A percentile compares a stretch with the other conserved stretches of the same genome.
These are phyloP conservation scores for Suncus etruscus DNA, from an alignment of 2,113 vertebrate species.

Conservation along the genomic window DNA sequence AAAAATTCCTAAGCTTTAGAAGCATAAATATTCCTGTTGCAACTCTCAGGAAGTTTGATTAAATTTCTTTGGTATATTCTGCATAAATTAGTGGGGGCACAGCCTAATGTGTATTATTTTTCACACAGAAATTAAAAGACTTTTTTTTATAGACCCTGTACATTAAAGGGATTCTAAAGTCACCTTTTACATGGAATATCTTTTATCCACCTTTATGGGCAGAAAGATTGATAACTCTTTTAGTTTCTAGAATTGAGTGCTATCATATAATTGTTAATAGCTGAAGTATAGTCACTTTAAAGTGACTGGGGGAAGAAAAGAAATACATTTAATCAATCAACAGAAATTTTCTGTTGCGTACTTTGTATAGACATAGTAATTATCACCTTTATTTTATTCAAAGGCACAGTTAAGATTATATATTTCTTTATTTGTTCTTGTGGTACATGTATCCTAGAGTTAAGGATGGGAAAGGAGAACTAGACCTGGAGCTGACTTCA, in stretches of 20 bases:
- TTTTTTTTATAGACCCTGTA: neutral
- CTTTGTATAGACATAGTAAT: too few relatives aligned
- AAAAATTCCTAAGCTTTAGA: neutral
- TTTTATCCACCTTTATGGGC: neutral
- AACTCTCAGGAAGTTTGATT: neutral
- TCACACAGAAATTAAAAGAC: neutral
- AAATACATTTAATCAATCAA: neutral
- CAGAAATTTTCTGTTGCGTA: too few relatives aligned
- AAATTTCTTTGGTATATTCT: neutral
- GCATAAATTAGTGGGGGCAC: neutral
- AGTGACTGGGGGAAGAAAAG: neutral
- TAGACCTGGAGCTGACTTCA: neutral
- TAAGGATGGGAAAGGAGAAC: neutral
- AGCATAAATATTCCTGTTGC: neutral
- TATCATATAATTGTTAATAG: neutral
- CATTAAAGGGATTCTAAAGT: neutral
- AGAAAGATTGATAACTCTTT: neutral
- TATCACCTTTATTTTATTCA: too few relatives aligned
- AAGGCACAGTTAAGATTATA: too few relatives aligned
- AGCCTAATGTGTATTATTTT: accelerated
- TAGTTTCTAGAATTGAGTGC: neutral
- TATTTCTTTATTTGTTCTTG: too few relatives aligned
- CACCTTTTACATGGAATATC: neutral
- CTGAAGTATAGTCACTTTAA: neutral
- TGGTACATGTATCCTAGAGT: too few relatives aligned